Conservation (phyloP, 1,140 invertebrate genomes). For the Cotesia chilonis region DNA sequence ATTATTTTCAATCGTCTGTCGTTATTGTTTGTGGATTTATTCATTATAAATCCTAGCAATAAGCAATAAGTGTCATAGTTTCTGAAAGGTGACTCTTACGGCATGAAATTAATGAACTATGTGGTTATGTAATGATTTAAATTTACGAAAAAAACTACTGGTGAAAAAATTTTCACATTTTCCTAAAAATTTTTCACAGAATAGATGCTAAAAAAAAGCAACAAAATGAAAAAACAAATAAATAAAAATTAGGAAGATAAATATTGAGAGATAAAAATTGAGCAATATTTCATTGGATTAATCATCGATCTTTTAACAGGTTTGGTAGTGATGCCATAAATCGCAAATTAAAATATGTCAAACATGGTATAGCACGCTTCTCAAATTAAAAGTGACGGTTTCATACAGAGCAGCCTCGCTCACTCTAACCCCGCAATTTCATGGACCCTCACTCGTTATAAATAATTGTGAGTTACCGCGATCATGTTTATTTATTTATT, state of each 20-base stretch:
- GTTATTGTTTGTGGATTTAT: too few species aligned
- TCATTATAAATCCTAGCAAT: too few species aligned
- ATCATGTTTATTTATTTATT: slow-evolving; percentile 57
- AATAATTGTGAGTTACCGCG: slow-evolving; percentile 58
- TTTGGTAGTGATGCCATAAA: slow-evolving; percentile 46
- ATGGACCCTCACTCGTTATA: slow-evolving; percentile 28
- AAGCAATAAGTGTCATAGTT: too few species aligned
- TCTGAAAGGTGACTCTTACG: too few species aligned
- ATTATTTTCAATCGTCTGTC: too few species aligned
- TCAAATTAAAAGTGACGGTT: slow-evolving; percentile 60
- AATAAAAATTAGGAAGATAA: not conserved
- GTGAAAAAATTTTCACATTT: too few species aligned
- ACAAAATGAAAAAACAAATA: too few species aligned
- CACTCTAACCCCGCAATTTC: slow-evolving; percentile 8
- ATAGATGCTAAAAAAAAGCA: too few species aligned
- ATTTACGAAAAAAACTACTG: too few species aligned
- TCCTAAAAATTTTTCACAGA: too few species aligned
- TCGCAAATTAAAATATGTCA: slow-evolving; percentile 56
- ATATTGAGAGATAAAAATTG: slow-evolving; percentile 6
- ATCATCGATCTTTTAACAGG: slow-evolving; percentile 3
- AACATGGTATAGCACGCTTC: slow-evolving; percentile 40
- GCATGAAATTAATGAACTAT: too few species aligned
- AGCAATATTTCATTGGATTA: slow-evolving; percentile 6
- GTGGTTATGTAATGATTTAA: too few species aligned
- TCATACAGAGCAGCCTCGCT: slow-evolving; percentile 29